phyloP scores from a whole-genome alignment of 2,888 invertebrate genomes.

The Latrodectus elegans region DNA sequence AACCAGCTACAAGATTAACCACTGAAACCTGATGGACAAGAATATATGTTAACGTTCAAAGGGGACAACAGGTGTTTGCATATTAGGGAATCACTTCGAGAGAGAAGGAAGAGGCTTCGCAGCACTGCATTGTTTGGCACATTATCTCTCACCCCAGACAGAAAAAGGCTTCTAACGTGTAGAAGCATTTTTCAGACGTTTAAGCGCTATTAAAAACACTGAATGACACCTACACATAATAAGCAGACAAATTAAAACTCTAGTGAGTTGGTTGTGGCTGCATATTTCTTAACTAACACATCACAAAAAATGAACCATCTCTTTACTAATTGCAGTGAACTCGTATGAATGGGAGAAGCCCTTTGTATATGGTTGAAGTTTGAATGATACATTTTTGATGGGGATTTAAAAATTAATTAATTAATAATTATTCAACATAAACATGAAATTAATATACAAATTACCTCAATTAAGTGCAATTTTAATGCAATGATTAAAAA shows the following conservation, averaged over 20 bases:
- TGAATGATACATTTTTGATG: too few species aligned
- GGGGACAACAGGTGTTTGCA: conserved; percentile 9
- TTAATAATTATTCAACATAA: too few species aligned
- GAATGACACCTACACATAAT: conserved; percentile 50
- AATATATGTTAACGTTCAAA: conserved; percentile 20
- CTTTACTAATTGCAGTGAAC: too few species aligned
- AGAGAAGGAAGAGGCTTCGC: background rate
- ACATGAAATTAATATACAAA: too few species aligned
- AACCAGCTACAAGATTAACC: conserved; percentile 90
- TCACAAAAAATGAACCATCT: too few species aligned
- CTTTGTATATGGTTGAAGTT: too few species aligned
- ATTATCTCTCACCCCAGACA: conserved; percentile 64
- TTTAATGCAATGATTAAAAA: too few species aligned
- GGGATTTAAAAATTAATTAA: too few species aligned
- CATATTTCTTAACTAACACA: too few species aligned
- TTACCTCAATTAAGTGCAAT: too few species aligned
- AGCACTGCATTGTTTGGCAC: conserved; percentile 46
- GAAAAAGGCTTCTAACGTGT: background rate
- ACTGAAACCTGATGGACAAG: conserved; percentile 83
- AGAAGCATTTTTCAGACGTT: conserved; percentile 23
- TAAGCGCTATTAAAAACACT: conserved; percentile 24
- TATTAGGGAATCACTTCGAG: conserved; percentile 13
- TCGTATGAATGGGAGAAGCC: too few species aligned
- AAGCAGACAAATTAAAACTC: conserved; percentile 49
- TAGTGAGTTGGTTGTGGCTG: conserved; percentile 34